Base-by-base conservation (phyloP, 2,888 invertebrate species). In the Torymus aiolomorphi region DNA sequence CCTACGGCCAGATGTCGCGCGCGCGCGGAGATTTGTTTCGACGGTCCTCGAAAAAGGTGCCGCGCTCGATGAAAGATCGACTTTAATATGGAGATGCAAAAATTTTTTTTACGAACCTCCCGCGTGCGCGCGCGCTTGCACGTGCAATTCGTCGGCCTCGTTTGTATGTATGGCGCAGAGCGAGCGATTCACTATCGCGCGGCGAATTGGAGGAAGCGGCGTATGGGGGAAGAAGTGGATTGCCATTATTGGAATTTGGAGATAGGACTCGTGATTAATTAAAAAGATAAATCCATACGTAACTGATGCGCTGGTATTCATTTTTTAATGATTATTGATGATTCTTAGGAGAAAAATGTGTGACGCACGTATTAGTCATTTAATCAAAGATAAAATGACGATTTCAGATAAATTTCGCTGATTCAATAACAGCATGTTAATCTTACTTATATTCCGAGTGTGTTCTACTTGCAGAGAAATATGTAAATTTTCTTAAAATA, bases 81-180 rank as follows among this genome's bases (percentile, higher is more conserved):
- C 67, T 75, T 75, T 67, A 75, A 75, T 75, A 75, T 75, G 67
- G 52, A 75, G 59, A 59, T 61, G 67, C 67, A 31, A 73, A 12
- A 52, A 52, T n/a, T 63, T 71, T 11, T 57, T 56, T 56, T 67
- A 31, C 31, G 31, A 31, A 31, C 31, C 31, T 12, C n/a, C n/a
- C n/a, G n/a, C n/a, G n/a, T 62, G 12, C 31, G 20, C 13, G 5
- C 31, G 2, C 14, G 31, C 31, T 31, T 2, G 13, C 13, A 42
- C 8, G 10, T 24, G 31, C 12, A 24, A 3, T 42, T 42, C 14
- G 42, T 1, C 14, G 18, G 24, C 10, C 59, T 61, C 59, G 59
- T 61, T 61, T 20, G 59, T 61, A 61, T 61, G 59, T 31, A 31
- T 31, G 4, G 12, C 20, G 20, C 20, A 20, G 20, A 61, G 13